A percentile compares a stretch with the other conserved stretches of the same genome.
These are phyloP conservation scores for Panagrolaimus sp. DNA, from an alignment of 1,140 invertebrate genomes.

Conservation along the genomic window DNA sequence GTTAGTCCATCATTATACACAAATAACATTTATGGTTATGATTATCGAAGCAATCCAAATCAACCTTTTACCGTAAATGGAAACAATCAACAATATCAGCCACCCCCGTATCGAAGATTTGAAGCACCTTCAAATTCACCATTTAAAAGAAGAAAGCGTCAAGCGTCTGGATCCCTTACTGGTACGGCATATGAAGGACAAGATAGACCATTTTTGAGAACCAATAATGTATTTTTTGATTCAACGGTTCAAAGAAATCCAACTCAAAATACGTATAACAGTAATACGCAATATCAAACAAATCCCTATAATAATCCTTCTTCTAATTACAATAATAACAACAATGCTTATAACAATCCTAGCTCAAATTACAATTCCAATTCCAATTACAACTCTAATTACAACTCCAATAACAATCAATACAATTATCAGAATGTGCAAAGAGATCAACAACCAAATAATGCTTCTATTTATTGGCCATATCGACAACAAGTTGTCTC, in stretches of 20 bases:
- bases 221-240: slow-evolving; percentile 6
- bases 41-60: slow-evolving; percentile 29
- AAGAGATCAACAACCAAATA: no score
- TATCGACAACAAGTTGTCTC: slow-evolving; percentile 13
- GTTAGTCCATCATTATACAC: slow-evolving; percentile 23
- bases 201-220: slow-evolving; percentile 14
- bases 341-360: not conserved
- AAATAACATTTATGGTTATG: slow-evolving; percentile 40
- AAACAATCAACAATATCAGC: slow-evolving; percentile 24
- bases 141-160: slow-evolving; percentile 12
- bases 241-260: not conserved
- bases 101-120: slow-evolving; percentile 10
- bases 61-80: slow-evolving; percentile 25
- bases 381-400: not conserved
- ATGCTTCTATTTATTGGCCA: not conserved
- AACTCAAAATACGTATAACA: not conserved
- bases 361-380: not conserved
- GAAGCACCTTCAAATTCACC: not conserved
- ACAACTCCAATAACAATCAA: not conserved
- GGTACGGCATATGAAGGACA: slow-evolving; percentile 25
- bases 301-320: slow-evolving; percentile 5
- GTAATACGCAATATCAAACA: not conserved
- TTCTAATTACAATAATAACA: slow-evolving; percentile 21
- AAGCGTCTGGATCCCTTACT: not conserved
- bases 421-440: not conserved